phyloP scores from a whole-genome alignment of 2,113 vertebrate species.

The Hyaena hyaena region DNA sequence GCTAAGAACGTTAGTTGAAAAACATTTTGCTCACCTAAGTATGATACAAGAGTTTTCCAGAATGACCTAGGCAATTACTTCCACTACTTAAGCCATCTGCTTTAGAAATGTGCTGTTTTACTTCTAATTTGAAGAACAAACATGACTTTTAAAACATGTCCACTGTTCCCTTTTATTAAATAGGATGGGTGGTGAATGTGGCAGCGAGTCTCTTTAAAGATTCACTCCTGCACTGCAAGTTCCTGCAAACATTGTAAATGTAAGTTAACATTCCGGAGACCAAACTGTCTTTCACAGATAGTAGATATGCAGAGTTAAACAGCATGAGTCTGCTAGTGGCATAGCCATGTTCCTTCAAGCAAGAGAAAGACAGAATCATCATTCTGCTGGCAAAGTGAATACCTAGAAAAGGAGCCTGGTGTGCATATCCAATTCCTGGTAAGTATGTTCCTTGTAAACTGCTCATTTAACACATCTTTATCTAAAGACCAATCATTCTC shows the following conservation, averaged over 20 bases:
- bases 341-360: background rate
- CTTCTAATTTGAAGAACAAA: slow-evolving; percentile 20
- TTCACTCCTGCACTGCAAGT: slow-evolving; percentile 16
- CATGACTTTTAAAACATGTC: slow-evolving; percentile 43
- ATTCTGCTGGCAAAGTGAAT: slow-evolving; percentile 47
- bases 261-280: slow-evolving; percentile 56
- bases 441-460: slow-evolving; percentile 18
- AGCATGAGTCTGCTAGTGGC: slow-evolving; percentile 27
- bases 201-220: slow-evolving; percentile 40
- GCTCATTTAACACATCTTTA: slow-evolving; percentile 51
- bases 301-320: slow-evolving; percentile 18
- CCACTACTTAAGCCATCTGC: background rate
- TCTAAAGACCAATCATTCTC: slow-evolving; percentile 19
- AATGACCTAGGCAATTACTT: background rate
- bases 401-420: background rate
- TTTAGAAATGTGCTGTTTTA: slow-evolving; percentile 33
- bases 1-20: background rate
- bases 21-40: background rate
- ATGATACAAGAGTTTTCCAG: background rate
- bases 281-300: slow-evolving; percentile 44
- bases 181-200: background rate
- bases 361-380: slow-evolving; percentile 50
- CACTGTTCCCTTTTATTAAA: slow-evolving; percentile 39
- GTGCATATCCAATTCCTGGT: background rate
- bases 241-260: slow-evolving; percentile 47